phyloP scores from a whole-genome alignment of 2,888 invertebrate species.

The Phrixothrix hirtus region DNA sequence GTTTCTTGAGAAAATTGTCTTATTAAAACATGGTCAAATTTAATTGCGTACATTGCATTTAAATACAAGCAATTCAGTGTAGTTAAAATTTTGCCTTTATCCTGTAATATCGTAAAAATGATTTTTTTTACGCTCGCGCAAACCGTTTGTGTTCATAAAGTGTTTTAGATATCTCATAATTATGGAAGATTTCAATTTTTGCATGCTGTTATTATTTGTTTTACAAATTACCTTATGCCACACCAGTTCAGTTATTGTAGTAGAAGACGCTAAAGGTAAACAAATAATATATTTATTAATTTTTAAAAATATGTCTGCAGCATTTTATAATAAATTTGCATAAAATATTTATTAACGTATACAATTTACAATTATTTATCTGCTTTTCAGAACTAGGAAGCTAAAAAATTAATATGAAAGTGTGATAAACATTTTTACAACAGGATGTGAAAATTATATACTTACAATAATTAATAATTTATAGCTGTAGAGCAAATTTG shows the following conservation, averaged over 20 bases:
- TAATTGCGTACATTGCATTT: conserved; percentile 18
- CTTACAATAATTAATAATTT: no score
- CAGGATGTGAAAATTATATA: no score
- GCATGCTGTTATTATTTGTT: conserved; percentile 36
- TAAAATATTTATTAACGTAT: no score
- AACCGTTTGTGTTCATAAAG: conserved; percentile 9
- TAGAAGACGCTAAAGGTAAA: conserved; percentile 53
- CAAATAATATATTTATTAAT: no score
- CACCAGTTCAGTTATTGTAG: conserved; percentile 44
- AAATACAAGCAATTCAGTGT: conserved; percentile 1
- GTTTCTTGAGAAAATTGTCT: conserved; percentile 26
- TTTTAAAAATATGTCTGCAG: no score
- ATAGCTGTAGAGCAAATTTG: no score
- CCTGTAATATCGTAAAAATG: conserved; percentile 2
- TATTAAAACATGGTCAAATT: conserved; percentile 42
- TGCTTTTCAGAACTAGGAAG: no score
- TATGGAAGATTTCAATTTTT: conserved; percentile 32
- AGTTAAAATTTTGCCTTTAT: not conserved
- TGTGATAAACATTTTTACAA: no score
- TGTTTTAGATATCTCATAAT: conserved; percentile 8
- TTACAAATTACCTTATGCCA: conserved; percentile 24
- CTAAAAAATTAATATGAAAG: no score
- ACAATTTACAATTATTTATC: no score
- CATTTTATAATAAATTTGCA: no score
- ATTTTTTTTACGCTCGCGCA: not conserved